Evolutionary conservation across 2,888 invertebrate species (phyloP).

Genomic region (Ceratothoa steindachneri): DNA sequence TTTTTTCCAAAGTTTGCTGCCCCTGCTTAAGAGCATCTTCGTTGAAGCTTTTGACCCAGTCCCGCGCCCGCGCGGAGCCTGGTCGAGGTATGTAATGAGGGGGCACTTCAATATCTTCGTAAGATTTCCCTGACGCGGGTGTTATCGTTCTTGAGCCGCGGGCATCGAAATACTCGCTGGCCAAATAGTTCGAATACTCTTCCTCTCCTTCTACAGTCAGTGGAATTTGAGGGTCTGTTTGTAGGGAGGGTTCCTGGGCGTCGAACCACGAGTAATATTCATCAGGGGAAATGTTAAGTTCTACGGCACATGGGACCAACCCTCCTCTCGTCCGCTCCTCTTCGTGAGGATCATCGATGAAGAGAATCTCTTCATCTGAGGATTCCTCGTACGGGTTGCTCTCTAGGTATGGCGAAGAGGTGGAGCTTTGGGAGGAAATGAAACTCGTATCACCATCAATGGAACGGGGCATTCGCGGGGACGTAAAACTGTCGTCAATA

Average conservation of each 20-base stretch:
- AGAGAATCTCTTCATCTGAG: background rate
- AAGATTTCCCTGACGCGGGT: background rate
- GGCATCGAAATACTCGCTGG: background rate
- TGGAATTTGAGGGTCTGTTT: background rate
- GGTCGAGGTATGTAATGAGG: background rate
- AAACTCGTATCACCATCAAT: too few species aligned
- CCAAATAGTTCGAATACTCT: background rate
- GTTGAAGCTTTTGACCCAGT: constrained; percentile 43
- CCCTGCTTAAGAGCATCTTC: constrained; percentile 27
- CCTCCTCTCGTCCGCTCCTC: background rate
- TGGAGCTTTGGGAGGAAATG: too few species aligned
- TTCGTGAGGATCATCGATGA: background rate
- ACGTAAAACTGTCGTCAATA: too few species aligned
- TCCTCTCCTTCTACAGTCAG: background rate
- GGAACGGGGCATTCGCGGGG: too few species aligned
- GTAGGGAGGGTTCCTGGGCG: background rate
- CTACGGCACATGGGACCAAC: background rate
- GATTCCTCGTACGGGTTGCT: too few species aligned
- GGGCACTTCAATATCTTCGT: constrained; percentile 4
- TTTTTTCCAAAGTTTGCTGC: constrained; percentile 14
- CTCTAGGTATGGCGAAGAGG: too few species aligned
- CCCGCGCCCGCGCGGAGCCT: constrained; percentile 33
- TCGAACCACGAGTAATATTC: constrained; percentile 5
- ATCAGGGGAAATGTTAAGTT: background rate
- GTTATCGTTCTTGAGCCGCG: background rate